A percentile compares a stretch with the other conserved stretches of the same genome.
Conservation (phyloP, 2,888 invertebrate species). For the Yponomeuta plumbellus region DNA sequence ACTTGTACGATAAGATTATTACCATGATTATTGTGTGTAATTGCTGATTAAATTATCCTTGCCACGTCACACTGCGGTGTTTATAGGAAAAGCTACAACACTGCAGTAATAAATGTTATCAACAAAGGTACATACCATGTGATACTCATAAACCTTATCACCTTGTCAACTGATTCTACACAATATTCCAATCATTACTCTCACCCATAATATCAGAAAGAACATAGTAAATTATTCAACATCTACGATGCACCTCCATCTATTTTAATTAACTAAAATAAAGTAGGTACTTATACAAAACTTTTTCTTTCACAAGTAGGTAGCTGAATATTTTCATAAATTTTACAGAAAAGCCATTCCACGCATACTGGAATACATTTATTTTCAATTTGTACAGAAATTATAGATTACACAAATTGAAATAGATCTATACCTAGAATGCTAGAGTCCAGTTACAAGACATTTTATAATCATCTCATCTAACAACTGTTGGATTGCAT, state of each 20-base stretch:
- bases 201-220: not conserved
- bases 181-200: not conserved
- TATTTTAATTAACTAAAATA: too few relatives aligned
- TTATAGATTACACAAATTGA: too few relatives aligned
- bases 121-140: slow-evolving; percentile 21
- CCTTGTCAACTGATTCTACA: slow-evolving; percentile 12
- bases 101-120: slow-evolving; percentile 61
- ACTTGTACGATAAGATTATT: slow-evolving; percentile 50
- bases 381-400: too few relatives aligned
- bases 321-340: too few relatives aligned
- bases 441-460: too few relatives aligned
- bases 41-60: slow-evolving; percentile 37
- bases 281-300: too few relatives aligned
- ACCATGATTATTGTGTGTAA: slow-evolving; percentile 45
- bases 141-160: slow-evolving; percentile 9
- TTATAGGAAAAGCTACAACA: slow-evolving; percentile 46
- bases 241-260: too few relatives aligned
- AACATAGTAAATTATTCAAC: not conserved
- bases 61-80: slow-evolving; percentile 69
- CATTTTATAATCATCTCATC: not conserved
- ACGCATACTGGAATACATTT: too few relatives aligned
- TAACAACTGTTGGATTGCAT: not conserved
- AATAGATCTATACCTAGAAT: too few relatives aligned
- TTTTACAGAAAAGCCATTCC: too few relatives aligned
- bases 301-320: too few relatives aligned